Percentiles rank a stretch among this genome's conserved stretches.
These are phyloP conservation scores for Onychostruthus taczanowskii DNA, from an alignment of 2,113 vertebrate genomes.

Conservation along the genomic window DNA sequence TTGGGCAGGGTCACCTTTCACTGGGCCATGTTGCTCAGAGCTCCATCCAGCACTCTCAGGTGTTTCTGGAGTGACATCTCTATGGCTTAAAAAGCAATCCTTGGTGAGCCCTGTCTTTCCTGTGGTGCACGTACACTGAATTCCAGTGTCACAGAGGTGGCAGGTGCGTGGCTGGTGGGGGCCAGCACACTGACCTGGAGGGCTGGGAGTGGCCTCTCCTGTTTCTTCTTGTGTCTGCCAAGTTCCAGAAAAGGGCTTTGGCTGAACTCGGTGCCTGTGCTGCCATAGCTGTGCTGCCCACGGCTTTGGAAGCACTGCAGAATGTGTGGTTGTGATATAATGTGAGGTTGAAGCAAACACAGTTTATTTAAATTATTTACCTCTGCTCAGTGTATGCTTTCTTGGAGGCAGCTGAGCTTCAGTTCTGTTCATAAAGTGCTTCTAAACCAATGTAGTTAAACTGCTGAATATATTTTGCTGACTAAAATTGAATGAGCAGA, in stretches of 20 bases:
- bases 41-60: not conserved
- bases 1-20: not conserved
- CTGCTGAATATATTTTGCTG: not conserved
- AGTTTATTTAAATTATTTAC: not conserved
- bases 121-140: not conserved
- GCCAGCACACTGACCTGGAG: not conserved
- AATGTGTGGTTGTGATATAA: not conserved
- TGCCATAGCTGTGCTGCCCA: fast-evolving
- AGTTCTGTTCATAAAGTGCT: not conserved
- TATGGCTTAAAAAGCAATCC: not conserved
- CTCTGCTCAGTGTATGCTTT: not conserved
- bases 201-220: not conserved
- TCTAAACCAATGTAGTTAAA: not conserved
- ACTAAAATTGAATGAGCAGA: not conserved
- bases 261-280: fast-evolving
- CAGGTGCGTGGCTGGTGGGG: not conserved
- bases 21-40: not conserved
- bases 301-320: not conserved
- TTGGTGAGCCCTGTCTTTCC: not conserved
- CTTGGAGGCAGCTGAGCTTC: not conserved
- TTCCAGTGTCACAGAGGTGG: not conserved
- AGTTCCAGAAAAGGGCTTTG: not conserved
- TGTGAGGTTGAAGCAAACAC: not conserved
- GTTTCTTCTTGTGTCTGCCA: not conserved
- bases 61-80: not conserved